phyloP scores from a whole-genome alignment of 2,113 vertebrate genomes.

The Thermophis baileyi region DNA sequence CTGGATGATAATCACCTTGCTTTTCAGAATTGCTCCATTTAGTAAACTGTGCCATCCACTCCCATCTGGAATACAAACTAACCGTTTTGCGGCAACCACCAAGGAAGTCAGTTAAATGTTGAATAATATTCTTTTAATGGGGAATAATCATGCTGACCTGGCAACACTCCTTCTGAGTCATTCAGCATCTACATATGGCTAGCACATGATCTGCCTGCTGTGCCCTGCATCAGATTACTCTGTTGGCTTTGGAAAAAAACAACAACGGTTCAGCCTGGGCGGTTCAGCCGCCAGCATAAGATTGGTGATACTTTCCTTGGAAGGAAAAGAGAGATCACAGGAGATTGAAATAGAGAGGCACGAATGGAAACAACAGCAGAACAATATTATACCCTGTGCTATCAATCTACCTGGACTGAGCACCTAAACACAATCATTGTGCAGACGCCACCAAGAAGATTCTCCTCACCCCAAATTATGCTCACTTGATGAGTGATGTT shows the following conservation, averaged over 20 bases:
- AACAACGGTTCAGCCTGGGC: constrained; percentile 20
- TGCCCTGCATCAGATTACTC: constrained; percentile 53
- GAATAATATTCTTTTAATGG: constrained; percentile 61
- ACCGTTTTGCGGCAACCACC: constrained; percentile 40
- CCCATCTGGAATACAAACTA: constrained; percentile 61
- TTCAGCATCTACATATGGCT: constrained; percentile 54
- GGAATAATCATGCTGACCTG: constrained; percentile 55
- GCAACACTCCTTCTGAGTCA: constrained; percentile 38
- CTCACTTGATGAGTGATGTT: no score
- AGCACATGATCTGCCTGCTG: constrained; percentile 53
- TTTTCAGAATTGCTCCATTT: constrained; percentile 43
- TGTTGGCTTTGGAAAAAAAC: constrained; percentile 34
- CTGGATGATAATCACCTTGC: constrained; percentile 20
- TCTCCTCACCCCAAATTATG: background rate
- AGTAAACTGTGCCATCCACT: constrained; percentile 39
- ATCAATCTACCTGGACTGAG: background rate
- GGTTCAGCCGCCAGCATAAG: constrained; percentile 16
- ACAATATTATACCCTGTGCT: background rate
- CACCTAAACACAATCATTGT: background rate
- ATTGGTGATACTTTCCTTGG: background rate
- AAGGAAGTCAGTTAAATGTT: constrained; percentile 59
- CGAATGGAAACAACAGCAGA: background rate
- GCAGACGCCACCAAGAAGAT: background rate
- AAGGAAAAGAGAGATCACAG: background rate
- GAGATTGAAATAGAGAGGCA: background rate